These are phyloP conservation scores for Hypotaenidia okinawae DNA, from an alignment of 2,797 vertebrate species.

Conservation along the genomic window DNA sequence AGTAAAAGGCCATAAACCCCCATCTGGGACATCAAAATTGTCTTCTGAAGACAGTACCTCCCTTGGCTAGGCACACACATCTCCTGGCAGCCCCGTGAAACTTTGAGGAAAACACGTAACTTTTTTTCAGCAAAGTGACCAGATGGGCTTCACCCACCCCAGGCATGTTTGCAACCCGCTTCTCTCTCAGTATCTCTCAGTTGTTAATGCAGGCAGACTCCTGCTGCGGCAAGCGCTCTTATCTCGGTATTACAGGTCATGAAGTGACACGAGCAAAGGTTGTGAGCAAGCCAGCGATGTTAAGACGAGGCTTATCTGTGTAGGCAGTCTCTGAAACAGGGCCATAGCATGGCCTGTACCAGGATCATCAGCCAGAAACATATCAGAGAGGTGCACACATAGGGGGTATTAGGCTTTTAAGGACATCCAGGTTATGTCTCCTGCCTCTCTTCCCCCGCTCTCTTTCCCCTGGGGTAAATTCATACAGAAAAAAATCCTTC, in stretches of 20 bases:
- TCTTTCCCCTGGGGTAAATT: not conserved
- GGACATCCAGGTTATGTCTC: not conserved
- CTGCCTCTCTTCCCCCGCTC: not conserved
- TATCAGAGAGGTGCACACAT: rapidly evolving
- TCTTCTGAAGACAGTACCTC: not conserved
- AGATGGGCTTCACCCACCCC: not conserved
- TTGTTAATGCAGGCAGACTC: not conserved
- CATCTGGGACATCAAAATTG: not conserved
- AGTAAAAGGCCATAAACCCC: not conserved
- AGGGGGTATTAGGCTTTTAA: not conserved
- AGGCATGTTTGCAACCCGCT: not conserved
- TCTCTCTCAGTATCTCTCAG: not conserved
- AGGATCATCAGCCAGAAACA: not conserved
- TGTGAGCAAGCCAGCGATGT: not conserved
- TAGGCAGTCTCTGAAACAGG: not conserved
- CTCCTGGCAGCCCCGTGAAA: not conserved
- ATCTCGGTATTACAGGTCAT: conserved; percentile 18
- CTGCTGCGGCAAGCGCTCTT: not conserved
- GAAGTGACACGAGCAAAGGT: not conserved
- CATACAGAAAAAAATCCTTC: not conserved
- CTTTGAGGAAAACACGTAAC: not conserved
- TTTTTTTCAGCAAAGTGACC: not conserved
- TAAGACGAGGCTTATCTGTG: conserved; percentile 21
- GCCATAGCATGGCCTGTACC: not conserved
- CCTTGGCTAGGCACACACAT: not conserved